phyloP scores from a whole-genome alignment of 2,113 vertebrate genomes.

The Mus musculus region GRCm39 chr12:109770501-109771000 shows the following conservation, averaged over 20 bases:
- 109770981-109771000: neutral
- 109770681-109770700: neutral
- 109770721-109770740: rapidly evolving
- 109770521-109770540: neutral
- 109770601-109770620: neutral
- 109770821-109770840: neutral
- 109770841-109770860: neutral
- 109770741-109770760: no score
- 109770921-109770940: neutral
- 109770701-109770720: neutral
- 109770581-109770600: rapidly evolving
- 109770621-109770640: rapidly evolving
- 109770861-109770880: neutral
- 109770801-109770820: neutral
- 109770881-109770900: no score
- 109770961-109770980: neutral
- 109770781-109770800: no score
- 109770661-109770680: neutral
- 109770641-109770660: neutral
- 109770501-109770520: neutral
- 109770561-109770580: neutral
- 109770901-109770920: neutral
- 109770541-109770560: neutral
- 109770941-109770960: neutral
- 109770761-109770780: no score